Evolutionary conservation across 2,888 invertebrate species (phyloP).

Genomic region (Pristionchus japonicus): DNA sequence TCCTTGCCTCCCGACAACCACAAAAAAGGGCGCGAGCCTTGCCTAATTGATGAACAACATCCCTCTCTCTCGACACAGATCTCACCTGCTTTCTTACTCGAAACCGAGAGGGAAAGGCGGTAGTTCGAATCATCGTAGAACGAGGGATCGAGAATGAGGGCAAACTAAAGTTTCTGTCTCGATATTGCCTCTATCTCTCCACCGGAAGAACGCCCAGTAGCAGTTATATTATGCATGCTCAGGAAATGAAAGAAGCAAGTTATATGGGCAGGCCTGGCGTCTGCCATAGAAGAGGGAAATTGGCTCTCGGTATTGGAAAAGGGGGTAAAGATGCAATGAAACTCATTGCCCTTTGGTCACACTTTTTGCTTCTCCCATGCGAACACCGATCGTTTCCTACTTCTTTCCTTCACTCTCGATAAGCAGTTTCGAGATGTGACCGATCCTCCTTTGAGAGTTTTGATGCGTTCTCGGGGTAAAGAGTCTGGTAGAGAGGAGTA

Average conservation of each 20-base stretch:
- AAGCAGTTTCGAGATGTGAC: conserved; percentile 28
- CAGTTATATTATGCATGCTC: neutral
- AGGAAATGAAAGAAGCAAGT: neutral
- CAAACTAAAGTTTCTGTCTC: neutral
- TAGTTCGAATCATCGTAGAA: neutral
- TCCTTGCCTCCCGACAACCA: neutral
- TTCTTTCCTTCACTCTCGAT: neutral
- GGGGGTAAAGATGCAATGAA: neutral
- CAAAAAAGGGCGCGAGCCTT: neutral
- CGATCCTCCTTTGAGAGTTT: neutral
- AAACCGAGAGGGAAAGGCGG: neutral
- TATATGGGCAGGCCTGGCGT: no score
- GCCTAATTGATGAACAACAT: neutral
- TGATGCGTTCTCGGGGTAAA: neutral
- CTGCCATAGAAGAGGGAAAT: no score
- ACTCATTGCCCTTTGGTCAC: neutral
- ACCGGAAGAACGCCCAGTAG: neutral
- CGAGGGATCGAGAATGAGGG: neutral
- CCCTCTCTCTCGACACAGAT: neutral
- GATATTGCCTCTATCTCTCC: neutral
- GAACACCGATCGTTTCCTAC: neutral
- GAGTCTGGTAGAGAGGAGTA: conserved; percentile 1
- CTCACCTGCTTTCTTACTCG: neutral
- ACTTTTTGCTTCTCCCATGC: neutral
- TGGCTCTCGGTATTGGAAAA: neutral